Percentiles rank a stretch among this genome's conserved stretches.
Conservation (phyloP, 2,113 vertebrate species). For the Sialia sialis region DNA sequence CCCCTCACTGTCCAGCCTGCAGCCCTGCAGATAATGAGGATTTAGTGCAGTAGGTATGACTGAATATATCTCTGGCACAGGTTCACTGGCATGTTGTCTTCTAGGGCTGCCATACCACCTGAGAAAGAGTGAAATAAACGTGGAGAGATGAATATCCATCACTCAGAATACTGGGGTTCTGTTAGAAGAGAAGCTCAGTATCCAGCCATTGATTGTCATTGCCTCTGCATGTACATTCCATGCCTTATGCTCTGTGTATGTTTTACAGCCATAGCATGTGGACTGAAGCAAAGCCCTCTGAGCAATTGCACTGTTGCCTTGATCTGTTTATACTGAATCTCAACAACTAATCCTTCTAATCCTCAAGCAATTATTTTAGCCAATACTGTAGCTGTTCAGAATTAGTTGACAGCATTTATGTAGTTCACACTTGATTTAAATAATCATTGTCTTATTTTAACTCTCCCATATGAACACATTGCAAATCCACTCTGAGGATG, state of each 20-base stretch:
- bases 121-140: not conserved
- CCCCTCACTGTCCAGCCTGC: not conserved
- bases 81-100: not conserved
- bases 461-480: not conserved
- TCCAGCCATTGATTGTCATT: not conserved
- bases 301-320: not conserved
- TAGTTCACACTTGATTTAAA: not conserved
- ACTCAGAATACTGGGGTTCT: rapidly evolving
- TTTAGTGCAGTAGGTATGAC: not conserved
- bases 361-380: not conserved
- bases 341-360: constrained; percentile 10
- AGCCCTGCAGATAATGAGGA: not conserved
- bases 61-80: not conserved
- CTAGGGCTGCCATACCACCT: not conserved
- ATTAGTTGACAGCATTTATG: not conserved
- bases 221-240: not conserved
- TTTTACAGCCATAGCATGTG: not conserved
- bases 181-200: not conserved
- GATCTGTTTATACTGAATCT: not conserved
- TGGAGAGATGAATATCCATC: not conserved
- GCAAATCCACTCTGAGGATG: not conserved
- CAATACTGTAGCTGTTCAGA: not conserved
- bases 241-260: not conserved
- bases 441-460: not conserved
- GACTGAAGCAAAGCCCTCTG: not conserved